phyloP scores from a whole-genome alignment of 2,113 vertebrate genomes.

The Oncorhynchus tshawytscha region DNA sequence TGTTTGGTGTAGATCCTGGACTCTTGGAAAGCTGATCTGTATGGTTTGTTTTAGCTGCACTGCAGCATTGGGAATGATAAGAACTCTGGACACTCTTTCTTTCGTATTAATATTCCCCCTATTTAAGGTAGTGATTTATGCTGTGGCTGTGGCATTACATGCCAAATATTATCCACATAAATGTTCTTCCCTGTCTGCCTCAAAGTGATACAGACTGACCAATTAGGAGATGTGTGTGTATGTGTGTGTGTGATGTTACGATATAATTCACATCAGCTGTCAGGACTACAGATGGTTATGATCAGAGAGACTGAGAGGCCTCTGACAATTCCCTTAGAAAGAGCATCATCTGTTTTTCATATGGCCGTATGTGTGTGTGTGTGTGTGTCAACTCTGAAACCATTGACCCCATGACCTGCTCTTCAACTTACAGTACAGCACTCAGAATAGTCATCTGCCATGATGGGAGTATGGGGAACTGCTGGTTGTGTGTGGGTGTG shows the following conservation, averaged over 20 bases:
- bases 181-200: neutral
- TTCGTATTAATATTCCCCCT: too few species aligned
- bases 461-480: neutral
- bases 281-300: neutral
- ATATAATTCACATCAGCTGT: neutral
- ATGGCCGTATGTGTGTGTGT: neutral
- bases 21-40: too few species aligned
- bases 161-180: neutral
- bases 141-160: neutral
- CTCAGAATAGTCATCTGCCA: neutral
- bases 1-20: too few species aligned
- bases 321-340: neutral
- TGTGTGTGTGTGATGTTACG: slow-evolving; percentile 8
- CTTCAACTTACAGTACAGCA: neutral
- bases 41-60: too few species aligned
- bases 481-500: neutral
- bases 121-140: too few species aligned
- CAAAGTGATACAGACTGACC: neutral
- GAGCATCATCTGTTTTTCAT: slow-evolving; percentile 3
- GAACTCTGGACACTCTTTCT: too few species aligned
- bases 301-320: neutral
- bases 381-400: neutral
- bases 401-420: neutral
- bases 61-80: too few species aligned
- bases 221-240: slow-evolving; percentile 1